Evolutionary conservation across 2,113 vertebrate genomes (phyloP).

Genomic region (Microcebus griseorufus): DNA sequence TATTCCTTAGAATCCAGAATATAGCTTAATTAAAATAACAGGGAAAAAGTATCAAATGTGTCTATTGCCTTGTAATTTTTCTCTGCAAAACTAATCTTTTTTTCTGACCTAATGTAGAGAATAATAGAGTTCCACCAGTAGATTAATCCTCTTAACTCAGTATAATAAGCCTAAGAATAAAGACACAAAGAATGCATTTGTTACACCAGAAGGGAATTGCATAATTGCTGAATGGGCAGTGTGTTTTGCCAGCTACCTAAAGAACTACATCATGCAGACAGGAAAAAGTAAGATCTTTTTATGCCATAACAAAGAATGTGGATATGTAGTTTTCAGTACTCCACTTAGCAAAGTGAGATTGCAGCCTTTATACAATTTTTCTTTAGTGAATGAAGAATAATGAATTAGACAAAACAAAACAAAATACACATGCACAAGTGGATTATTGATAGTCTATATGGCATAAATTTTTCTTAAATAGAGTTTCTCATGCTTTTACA

Average conservation of each 20-base stretch:
- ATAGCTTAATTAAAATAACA: constrained; percentile 50
- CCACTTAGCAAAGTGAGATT: not conserved
- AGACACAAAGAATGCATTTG: constrained; percentile 17
- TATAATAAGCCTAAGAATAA: constrained; percentile 46
- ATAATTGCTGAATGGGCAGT: constrained; percentile 42
- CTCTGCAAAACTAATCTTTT: constrained; percentile 7
- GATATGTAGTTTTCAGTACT: not conserved
- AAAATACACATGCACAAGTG: not conserved
- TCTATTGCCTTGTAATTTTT: constrained; percentile 36
- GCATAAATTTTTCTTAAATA: not conserved
- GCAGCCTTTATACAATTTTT: not conserved
- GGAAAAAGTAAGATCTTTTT: not conserved
- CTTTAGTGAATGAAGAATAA: not conserved
- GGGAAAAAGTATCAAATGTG: constrained; percentile 46
- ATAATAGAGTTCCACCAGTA: constrained; percentile 54
- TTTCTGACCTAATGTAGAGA: constrained; percentile 52
- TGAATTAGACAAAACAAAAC: not conserved
- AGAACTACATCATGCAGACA: not conserved
- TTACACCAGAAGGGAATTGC: constrained; percentile 32
- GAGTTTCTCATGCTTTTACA: not conserved
- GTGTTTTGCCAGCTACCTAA: constrained; percentile 43
- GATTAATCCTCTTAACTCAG: constrained; percentile 66
- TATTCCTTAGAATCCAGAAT: not conserved
- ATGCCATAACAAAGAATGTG: not conserved
- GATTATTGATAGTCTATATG: not conserved